Evolutionary conservation across 2,797 vertebrate species (phyloP).

Genomic region (Anguilla marmorata): DNA sequence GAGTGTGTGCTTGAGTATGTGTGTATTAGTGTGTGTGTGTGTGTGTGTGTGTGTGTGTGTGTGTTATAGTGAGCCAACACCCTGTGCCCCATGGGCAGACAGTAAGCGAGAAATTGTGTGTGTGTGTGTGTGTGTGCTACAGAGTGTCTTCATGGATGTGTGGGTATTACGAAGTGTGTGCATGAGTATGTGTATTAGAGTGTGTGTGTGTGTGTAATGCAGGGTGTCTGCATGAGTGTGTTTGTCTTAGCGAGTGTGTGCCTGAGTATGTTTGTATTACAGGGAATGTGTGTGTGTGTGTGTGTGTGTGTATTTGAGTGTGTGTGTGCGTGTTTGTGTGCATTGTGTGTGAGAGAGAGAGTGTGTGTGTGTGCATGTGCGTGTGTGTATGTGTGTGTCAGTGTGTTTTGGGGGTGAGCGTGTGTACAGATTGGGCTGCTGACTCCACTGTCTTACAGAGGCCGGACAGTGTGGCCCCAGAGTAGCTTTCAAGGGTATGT

Average conservation of each 20-base stretch:
- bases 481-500: neutral
- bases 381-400: conserved; percentile 13
- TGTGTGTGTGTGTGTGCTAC: neutral
- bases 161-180: neutral
- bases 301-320: neutral
- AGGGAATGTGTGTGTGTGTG: neutral
- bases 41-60: neutral
- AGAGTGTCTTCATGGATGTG: neutral
- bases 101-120: neutral
- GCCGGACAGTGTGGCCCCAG: neutral
- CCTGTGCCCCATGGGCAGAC: too few relatives aligned
- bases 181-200: neutral
- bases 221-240: neutral
- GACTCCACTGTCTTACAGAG: neutral
- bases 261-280: neutral
- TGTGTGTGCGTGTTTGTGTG: neutral
- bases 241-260: neutral
- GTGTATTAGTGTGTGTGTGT: neutral
- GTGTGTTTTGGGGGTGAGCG: neutral
- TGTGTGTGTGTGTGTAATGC: neutral
- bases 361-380: neutral
- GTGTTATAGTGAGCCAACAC: neutral
- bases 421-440: neutral
- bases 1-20: neutral
- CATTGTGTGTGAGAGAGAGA: neutral